Evolutionary conservation across 2,797 vertebrate genomes (phyloP).

Genomic region (Ctenopoma kingsleyae): DNA sequence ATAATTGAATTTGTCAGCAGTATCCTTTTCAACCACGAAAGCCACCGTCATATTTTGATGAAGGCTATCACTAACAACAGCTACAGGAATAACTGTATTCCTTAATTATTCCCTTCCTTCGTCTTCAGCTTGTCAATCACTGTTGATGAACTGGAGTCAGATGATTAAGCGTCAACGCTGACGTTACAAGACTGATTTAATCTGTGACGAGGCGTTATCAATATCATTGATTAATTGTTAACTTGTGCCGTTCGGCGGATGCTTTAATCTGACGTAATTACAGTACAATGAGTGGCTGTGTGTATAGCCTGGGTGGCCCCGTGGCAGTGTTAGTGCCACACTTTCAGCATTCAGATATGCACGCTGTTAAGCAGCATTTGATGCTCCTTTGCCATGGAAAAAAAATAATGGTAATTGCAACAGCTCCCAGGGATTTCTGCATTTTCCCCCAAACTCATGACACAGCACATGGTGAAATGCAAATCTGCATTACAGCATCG

Average conservation of each 20-base stretch:
- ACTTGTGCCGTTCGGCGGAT: constrained; percentile 17
- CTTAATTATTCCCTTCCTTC: constrained; percentile 40
- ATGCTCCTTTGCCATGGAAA: constrained; percentile 41
- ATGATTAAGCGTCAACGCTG: constrained; percentile 46
- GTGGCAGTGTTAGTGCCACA: constrained; percentile 26
- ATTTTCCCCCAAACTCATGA: constrained; percentile 66
- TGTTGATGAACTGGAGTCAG: constrained; percentile 57
- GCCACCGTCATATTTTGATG: constrained; percentile 89
- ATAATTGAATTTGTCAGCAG: constrained; percentile 99
- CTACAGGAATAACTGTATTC: constrained; percentile 31
- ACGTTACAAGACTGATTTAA: constrained; percentile 58
- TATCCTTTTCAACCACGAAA: constrained; percentile 92
- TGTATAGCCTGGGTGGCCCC: constrained; percentile 15
- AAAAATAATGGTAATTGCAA: constrained; percentile 68
- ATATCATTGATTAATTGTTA: constrained; percentile 67
- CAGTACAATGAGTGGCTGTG: constrained; percentile 18
- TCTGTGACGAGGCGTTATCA: constrained; percentile 58
- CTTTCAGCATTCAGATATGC: constrained; percentile 25
- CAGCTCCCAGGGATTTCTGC: constrained; percentile 50
- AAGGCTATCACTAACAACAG: constrained; percentile 76
- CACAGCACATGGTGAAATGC: constrained; percentile 60
- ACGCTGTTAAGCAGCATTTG: constrained; percentile 47
- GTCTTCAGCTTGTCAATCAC: constrained; percentile 65
- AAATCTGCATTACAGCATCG: constrained; percentile 66
- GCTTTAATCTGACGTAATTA: constrained; percentile 55